Evolutionary conservation across 2,888 invertebrate species (phyloP), one percentile per base, ranked within the genome.

Genomic region (Eurois occulta): DNA sequence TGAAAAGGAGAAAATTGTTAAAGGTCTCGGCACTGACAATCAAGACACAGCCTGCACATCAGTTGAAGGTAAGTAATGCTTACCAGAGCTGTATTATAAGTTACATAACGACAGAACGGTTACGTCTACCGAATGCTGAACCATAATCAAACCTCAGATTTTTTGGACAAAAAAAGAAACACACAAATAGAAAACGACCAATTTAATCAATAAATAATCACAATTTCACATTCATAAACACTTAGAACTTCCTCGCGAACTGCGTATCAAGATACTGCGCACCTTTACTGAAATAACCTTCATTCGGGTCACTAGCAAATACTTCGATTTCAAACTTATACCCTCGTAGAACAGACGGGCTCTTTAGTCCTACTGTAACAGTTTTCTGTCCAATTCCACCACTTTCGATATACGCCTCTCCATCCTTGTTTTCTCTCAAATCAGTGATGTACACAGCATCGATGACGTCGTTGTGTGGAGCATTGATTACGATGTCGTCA

Each of bases 241-340:
- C 55, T 88, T 87, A 94, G 80, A 81, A 93, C 75, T 94, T 94
- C 60, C 93, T 92, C 1, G 92, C 86, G 28, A 86, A 93, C 73
- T 94, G 94, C 0, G 86, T 83, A 24, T 94, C 90, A 43, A 88
- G 82, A 71, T 90, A 89, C 10, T 86, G 86, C 2, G 81, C 65
- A 32, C 93, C 94, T 84, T 94, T 94, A 18, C 85, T 92, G n/a
- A 85, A 90, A 58, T 87, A 93, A 6, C 89, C 87, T 4, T 85
- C 85, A 43, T 87, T 92, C 0, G 93, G 91, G 70, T 92, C 89
- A 32, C 83, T 91, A 0, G 92, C 92, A 66, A 90, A 96, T 24
- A 96, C 95, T 87, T 96, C 95, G 18, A 96, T 90, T 80, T 91
- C 86, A 77, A 96, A 96, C 72, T 91, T 95, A 77, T 95, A 96